A percentile compares a stretch with the other conserved stretches of the same genome.
Evolutionary conservation across 2,888 invertebrate genomes (phyloP).

Genomic region (Melieria omissa): DNA sequence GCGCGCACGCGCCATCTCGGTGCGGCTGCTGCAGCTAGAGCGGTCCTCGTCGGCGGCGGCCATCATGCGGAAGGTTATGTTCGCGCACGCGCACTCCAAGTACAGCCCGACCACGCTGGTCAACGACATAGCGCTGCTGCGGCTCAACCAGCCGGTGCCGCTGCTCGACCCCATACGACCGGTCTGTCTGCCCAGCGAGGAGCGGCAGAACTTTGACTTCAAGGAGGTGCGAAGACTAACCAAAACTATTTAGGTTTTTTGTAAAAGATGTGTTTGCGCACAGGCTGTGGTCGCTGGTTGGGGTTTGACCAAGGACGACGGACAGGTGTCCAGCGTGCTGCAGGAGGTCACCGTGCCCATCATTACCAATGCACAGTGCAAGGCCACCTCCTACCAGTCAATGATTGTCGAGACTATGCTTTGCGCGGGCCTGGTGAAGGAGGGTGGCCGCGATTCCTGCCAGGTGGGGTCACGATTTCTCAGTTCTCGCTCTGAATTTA

Average conservation of each 20-base stretch:
- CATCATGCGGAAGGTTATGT: constrained; percentile 53
- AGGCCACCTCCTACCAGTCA: constrained; percentile 56
- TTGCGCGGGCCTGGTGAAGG: constrained; percentile 59
- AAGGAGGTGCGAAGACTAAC: constrained; percentile 44
- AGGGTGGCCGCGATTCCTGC: constrained; percentile 63
- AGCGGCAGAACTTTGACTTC: constrained; percentile 55
- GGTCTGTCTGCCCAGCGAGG: constrained; percentile 57
- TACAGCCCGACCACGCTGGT: constrained; percentile 57
- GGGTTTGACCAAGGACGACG: constrained; percentile 58
- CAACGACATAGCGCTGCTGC: constrained; percentile 61
- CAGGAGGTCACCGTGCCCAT: constrained; percentile 61
- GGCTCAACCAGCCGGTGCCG: constrained; percentile 54
- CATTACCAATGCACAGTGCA: constrained; percentile 60
- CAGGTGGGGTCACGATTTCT: constrained; percentile 53
- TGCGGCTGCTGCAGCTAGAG: constrained; percentile 58
- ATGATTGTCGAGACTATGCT: constrained; percentile 63
- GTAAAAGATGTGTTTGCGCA: neutral
- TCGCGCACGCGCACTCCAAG: constrained; percentile 52
- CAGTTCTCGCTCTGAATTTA: neutral
- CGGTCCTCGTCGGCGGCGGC: constrained; percentile 52
- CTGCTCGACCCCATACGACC: constrained; percentile 56
- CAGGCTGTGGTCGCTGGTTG: constrained; percentile 62
- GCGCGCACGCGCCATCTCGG: constrained; percentile 50
- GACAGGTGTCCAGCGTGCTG: constrained; percentile 54
- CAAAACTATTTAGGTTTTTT: neutral